phyloP scores from a whole-genome alignment of 2,888 invertebrate species.

The Apodemia zela region DNA sequence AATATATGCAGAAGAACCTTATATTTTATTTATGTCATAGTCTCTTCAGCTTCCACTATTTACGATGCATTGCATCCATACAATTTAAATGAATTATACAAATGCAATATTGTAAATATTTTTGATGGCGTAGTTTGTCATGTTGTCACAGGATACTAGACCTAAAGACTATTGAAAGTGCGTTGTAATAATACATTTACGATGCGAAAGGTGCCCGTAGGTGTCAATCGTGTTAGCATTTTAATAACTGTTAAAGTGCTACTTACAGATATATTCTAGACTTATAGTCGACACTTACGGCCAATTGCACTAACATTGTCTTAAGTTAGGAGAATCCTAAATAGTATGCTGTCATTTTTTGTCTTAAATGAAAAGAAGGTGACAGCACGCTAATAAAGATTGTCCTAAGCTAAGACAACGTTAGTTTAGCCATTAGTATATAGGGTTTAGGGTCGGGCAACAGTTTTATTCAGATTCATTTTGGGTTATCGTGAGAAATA shows the following conservation, averaged over 20 bases:
- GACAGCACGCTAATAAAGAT: too few relatives aligned
- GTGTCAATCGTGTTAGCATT: not conserved
- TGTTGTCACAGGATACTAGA: slow-evolving; percentile 7
- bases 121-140: slow-evolving; percentile 12
- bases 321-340: too few relatives aligned
- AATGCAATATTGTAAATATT: slow-evolving; percentile 6
- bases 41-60: not conserved
- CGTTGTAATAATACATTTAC: not conserved
- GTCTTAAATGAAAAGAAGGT: too few relatives aligned
- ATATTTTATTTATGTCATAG: slow-evolving; percentile 3
- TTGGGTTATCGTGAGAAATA: too few relatives aligned
- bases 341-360: too few relatives aligned
- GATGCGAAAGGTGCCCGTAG: not conserved
- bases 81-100: not conserved
- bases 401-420: too few relatives aligned
- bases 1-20: not conserved
- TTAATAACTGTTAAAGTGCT: not conserved
- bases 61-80: slow-evolving; percentile 1
- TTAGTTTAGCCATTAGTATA: too few relatives aligned
- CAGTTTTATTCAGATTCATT: too few relatives aligned
- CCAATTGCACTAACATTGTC: too few relatives aligned
- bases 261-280: not conserved
- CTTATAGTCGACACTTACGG: not conserved
- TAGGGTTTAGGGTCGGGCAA: too few relatives aligned
- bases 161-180: not conserved